Evolutionary conservation across 2,888 invertebrate species (phyloP), one percentile per base, ranked within the genome.

Genomic region (Drosophila kuntzei): DNA sequence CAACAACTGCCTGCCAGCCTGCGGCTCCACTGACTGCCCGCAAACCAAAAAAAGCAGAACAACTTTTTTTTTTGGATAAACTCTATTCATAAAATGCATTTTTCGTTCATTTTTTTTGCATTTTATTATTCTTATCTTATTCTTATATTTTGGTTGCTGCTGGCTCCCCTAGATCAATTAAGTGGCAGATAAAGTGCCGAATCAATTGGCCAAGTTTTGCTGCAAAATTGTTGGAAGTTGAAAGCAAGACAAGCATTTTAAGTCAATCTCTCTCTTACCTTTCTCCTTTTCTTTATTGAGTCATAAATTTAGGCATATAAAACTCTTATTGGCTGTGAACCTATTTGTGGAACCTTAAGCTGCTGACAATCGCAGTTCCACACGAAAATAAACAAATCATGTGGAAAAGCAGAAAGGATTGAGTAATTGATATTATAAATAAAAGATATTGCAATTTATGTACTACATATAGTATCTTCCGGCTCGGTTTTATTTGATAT

Each of bases 161-260:
- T 32, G 25, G 5, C 16, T 3, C 18, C 9, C 14, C 7, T 39
- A 64, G 49, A 58, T 66, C 58, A 68, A 66, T 69, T 43, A 49
- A 46, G 25, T 36, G 20, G 7, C 29, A 16, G 34, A 59, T 54
- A 51, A 58, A 47, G 32, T 75, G 50, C 51, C 46, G 37, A 60
- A 76, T 60, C 76, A 76, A 71, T 76, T 76, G 71, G 43, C 36
- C 58, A 50, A 50, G 25, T 59, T 54, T 34, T 55, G 25, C 57
- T 25, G 25, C 20, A 34, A 34, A 46, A 20, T 6, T 53, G 25
- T 36, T 36, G 22, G 50, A 69, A 53, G 50, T 53, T 63, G 46
- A 57, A 50, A 49, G n/a, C 12, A 29, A 61, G 50, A 53, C 53
- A 67, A 44, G 44, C 46, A 32, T 55, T 61, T 66, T 39, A 39